phyloP scores from a whole-genome alignment of 2,888 invertebrate species.

The Amblyjoppa proteus region DNA sequence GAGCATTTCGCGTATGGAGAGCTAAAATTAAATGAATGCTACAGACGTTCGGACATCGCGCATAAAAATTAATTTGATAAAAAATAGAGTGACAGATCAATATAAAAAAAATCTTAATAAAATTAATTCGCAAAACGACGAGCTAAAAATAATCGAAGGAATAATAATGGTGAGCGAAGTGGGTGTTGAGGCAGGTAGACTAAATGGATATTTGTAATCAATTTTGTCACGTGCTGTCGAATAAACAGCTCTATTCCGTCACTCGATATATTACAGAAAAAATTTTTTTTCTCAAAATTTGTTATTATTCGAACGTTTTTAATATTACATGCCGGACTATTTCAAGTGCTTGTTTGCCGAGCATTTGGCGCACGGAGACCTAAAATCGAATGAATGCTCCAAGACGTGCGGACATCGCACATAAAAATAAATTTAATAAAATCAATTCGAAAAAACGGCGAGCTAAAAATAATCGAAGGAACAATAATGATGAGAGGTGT shows the following conservation, averaged over 20 bases:
- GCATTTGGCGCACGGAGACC: not conserved
- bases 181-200: slow-evolving; percentile 80
- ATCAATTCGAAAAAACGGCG: not conserved
- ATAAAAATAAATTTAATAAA: too few species aligned
- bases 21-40: not conserved
- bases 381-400: not conserved
- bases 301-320: too few species aligned
- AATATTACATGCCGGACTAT: too few species aligned
- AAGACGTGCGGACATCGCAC: too few species aligned
- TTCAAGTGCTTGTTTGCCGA: too few species aligned
- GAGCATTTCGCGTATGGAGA: not conserved
- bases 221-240: too few species aligned
- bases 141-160: not conserved
- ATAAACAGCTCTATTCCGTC: too few species aligned
- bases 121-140: not conserved
- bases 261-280: slow-evolving; percentile 34
- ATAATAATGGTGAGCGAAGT: not conserved
- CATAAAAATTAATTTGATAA: too few species aligned
- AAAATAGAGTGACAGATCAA: not conserved
- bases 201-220: not conserved
- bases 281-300: not conserved
- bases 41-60: too few species aligned
- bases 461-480: not conserved
- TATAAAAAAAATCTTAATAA: not conserved
- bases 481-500: slow-evolving; percentile 75